phyloP scores from a whole-genome alignment of 1,140 invertebrate species.

The Pectinophora gossypiella region DNA sequence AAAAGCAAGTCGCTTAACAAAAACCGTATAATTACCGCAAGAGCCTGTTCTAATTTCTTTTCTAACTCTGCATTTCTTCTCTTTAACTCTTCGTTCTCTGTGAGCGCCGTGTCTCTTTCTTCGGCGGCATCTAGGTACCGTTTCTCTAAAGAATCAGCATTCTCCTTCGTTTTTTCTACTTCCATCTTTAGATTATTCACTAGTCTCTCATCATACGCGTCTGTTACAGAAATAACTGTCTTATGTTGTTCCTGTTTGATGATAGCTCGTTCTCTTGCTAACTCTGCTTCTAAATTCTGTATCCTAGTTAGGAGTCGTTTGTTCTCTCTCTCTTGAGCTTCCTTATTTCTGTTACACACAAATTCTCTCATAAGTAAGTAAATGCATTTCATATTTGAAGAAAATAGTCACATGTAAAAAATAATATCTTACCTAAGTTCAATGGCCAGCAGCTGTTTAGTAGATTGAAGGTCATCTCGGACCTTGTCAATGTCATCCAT shows the following conservation, averaged over 20 bases:
- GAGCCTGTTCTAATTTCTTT: conserved; percentile 79
- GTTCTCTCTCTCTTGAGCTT: conserved; percentile 90
- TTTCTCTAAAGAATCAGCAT: conserved; percentile 86
- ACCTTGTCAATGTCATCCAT: conserved; percentile 93
- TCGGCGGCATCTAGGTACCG: conserved; percentile 85
- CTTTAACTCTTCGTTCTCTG: conserved; percentile 87
- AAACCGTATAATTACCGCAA: conserved; percentile 71
- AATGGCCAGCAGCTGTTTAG: conserved; percentile 91
- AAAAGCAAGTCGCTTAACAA: too few relatives aligned
- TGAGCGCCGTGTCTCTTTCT: conserved; percentile 84
- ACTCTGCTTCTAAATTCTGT: conserved; percentile 85
- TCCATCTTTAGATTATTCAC: conserved; percentile 83
- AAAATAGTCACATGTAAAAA: too few relatives aligned
- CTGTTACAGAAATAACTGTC: conserved; percentile 76
- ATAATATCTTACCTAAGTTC: conserved; percentile 78
- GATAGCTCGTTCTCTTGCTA: conserved; percentile 80
- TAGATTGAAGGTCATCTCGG: conserved; percentile 92
- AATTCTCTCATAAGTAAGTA: too few relatives aligned
- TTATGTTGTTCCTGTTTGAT: conserved; percentile 77
- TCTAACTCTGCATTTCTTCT: conserved; percentile 85
- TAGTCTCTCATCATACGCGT: conserved; percentile 76
- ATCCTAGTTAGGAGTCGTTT: conserved; percentile 87
- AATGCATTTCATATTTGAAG: too few relatives aligned
- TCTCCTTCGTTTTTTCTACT: conserved; percentile 84
- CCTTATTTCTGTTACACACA: conserved; percentile 81